Evolutionary conservation across 2,888 invertebrate species (phyloP).

Genomic region (Pyrocoelia pectoralis): DNA sequence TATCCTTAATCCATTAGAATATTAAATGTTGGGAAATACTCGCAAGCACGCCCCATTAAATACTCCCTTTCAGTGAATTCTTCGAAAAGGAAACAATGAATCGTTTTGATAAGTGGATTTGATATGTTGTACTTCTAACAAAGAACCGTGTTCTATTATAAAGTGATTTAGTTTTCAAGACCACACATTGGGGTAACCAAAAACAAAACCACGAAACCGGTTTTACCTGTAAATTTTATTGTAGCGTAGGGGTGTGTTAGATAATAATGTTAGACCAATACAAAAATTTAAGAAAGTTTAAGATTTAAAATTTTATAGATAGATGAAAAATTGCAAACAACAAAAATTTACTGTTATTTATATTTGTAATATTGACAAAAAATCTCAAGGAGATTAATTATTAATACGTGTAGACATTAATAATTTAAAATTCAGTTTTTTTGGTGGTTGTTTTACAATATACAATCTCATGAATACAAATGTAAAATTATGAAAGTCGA

Average conservation of each 20-base stretch:
- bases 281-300: too few relatives aligned
- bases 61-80: too few relatives aligned
- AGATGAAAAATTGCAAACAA: not conserved
- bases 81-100: too few relatives aligned
- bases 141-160: not conserved
- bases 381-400: not conserved
- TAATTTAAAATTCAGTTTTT: not conserved
- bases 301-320: too few relatives aligned
- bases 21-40: too few relatives aligned
- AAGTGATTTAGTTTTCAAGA: not conserved
- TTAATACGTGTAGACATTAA: not conserved
- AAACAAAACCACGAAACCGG: not conserved
- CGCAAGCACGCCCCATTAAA: too few relatives aligned
- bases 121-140: not conserved
- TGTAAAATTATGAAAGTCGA: constrained; percentile 1
- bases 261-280: not conserved
- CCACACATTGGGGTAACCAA: constrained; percentile 5
- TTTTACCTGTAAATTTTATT: constrained; percentile 8
- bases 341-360: not conserved
- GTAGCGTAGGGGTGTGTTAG: not conserved
- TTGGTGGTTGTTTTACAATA: not conserved
- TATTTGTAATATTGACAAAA: not conserved
- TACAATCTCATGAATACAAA: constrained; percentile 1
- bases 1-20: too few relatives aligned
- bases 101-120: not conserved